Evolutionary conservation across 1,140 invertebrate species (phyloP).

Genomic region (Hermatobates lingyangjiaoensis): DNA sequence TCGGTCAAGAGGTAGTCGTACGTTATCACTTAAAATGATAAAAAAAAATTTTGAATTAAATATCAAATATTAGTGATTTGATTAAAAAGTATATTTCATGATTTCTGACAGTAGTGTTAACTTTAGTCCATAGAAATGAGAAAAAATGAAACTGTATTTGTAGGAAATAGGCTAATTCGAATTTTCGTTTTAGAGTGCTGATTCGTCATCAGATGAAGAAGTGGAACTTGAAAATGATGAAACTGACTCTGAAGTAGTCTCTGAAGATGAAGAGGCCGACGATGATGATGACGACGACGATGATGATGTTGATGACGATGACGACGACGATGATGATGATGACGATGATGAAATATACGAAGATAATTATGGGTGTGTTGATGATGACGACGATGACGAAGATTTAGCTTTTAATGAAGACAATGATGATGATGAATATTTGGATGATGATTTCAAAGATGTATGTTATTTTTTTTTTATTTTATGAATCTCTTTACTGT

Average conservation of each 20-base stretch:
- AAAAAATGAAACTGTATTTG: not conserved
- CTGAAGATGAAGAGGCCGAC: slow-evolving; percentile 3
- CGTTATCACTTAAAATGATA: too few relatives aligned
- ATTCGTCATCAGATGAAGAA: slow-evolving; percentile 9
- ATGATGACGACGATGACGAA: slow-evolving; percentile 7
- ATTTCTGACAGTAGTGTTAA: not conserved
- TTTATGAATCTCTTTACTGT: too few relatives aligned
- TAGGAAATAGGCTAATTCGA: not conserved
- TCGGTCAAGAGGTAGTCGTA: too few relatives aligned
- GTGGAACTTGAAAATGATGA: slow-evolving; percentile 12
- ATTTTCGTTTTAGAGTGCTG: not conserved
- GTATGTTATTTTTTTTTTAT: too few relatives aligned
- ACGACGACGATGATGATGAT: not conserved
- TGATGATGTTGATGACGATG: slow-evolving; percentile 9
- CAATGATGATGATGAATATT: slow-evolving; percentile 6
- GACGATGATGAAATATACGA: slow-evolving; percentile 7
- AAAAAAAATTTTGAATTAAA: not conserved
- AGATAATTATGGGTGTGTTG: slow-evolving; percentile 1
- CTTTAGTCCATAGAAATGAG: not conserved
- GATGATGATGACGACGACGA: slow-evolving; percentile 5
- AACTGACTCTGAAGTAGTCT: not conserved
- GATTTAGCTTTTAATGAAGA: slow-evolving; percentile 9
- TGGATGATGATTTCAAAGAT: slow-evolving; percentile 2
- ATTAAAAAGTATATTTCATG: not conserved
- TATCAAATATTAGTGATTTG: not conserved